Conservation (phyloP, 2,888 invertebrate genomes). For the Lucinisca nassula region DNA sequence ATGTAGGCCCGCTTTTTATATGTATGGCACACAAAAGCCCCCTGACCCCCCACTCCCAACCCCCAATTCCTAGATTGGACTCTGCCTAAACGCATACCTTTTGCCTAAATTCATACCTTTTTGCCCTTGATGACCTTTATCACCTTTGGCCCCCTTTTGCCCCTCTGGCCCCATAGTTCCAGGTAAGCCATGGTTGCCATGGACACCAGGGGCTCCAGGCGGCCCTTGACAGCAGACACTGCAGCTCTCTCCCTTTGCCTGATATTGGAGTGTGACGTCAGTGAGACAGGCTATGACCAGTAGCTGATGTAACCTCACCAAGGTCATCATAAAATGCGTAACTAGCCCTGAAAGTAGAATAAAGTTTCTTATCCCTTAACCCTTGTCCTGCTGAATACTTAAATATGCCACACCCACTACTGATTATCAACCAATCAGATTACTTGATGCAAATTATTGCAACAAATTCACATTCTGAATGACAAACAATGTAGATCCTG, state of each 20-base stretch:
- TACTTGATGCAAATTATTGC: too few relatives aligned
- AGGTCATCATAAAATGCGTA: neutral
- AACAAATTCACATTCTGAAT: too few relatives aligned
- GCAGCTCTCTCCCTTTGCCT: constrained; percentile 68
- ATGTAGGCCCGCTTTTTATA: too few relatives aligned
- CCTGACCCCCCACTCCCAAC: too few relatives aligned
- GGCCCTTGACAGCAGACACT: constrained; percentile 78
- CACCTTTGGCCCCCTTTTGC: constrained; percentile 82
- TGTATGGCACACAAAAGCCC: too few relatives aligned
- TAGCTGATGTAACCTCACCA: neutral
- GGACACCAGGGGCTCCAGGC: constrained; percentile 82
- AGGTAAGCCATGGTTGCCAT: constrained; percentile 82
- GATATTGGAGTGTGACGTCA: constrained; percentile 43
- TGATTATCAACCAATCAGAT: too few relatives aligned
- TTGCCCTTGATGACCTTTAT: constrained; percentile 73
- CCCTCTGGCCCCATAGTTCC: constrained; percentile 82
- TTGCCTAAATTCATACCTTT: constrained; percentile 63
- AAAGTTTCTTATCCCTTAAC: too few relatives aligned
- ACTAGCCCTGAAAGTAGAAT: too few relatives aligned
- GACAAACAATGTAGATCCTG: too few relatives aligned
- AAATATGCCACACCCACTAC: too few relatives aligned
- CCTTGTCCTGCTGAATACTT: too few relatives aligned
- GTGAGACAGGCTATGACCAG: neutral
- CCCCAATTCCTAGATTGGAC: too few relatives aligned
- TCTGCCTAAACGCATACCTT: constrained; percentile 58